These are phyloP conservation scores for Agrilus planipennis DNA, from an alignment of 1,140 invertebrate genomes.

Conservation along the genomic window DNA sequence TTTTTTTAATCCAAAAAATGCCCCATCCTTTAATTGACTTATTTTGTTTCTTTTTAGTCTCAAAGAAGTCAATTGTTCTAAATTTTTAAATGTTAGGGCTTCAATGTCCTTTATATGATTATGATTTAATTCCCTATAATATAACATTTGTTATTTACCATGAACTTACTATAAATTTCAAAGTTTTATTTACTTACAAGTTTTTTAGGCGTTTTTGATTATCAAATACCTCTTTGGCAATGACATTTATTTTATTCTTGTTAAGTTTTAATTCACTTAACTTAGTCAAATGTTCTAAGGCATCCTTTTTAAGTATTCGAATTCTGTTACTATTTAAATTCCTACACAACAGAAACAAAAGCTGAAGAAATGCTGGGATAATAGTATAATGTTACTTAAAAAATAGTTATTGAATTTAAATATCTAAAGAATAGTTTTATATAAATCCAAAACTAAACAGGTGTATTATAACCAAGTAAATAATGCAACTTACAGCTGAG, in stretches of 20 bases:
- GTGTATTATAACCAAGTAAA: conserved; percentile 27
- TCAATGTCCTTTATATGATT: conserved; percentile 68
- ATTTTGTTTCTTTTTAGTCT: conserved; percentile 73
- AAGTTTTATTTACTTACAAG: conserved; percentile 45
- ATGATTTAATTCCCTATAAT: conserved; percentile 65
- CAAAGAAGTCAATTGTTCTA: conserved; percentile 57
- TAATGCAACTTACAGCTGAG: conserved; percentile 42
- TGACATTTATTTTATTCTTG: conserved; percentile 58
- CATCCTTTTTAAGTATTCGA: conserved; percentile 48
- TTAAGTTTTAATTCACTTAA: conserved; percentile 67
- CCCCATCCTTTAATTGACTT: conserved; percentile 62
- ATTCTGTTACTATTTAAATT: conserved; percentile 71
- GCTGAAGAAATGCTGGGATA: too few relatives aligned
- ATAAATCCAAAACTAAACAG: conserved; percentile 22
- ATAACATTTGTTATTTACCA: too few relatives aligned
- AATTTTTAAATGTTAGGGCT: conserved; percentile 64
- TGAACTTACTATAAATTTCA: too few relatives aligned
- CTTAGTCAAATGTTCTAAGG: conserved; percentile 57
- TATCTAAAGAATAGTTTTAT: conserved; percentile 15
- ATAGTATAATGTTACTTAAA: too few relatives aligned
- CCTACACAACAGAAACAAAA: too few relatives aligned
- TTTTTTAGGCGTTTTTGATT: conserved; percentile 54
- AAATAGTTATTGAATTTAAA: too few relatives aligned
- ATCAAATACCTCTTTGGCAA: conserved; percentile 62
- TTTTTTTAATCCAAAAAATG: conserved; percentile 72